Base-by-base conservation (phyloP, 2,113 vertebrate species). In the Rynchops niger region DNA sequence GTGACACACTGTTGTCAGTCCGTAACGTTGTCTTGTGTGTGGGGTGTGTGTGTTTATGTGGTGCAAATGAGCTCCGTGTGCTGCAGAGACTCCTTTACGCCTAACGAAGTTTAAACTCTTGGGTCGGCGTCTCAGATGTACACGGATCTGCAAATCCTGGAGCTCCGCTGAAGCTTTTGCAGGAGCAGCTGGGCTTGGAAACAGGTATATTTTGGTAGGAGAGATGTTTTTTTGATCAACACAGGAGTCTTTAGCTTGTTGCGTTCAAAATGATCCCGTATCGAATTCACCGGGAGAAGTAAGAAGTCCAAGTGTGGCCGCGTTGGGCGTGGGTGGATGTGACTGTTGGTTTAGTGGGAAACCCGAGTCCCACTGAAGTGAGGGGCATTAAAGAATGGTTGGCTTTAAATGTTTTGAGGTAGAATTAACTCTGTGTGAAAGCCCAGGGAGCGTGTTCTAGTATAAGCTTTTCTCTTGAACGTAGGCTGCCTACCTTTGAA, bases 11-110 rank as follows among this genome's bases (percentile, higher is more conserved):
- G 30, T 79, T 72, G 69, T 67, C 52, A 17, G 56, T 74, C 82
- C 30, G 0, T 78, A 14, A 12, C 0, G 0, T 53, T 38, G 36
- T 80, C 92, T 63, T 11, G 32, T 47, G 61, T 38, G 70, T 43
- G 42, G 42, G 13, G 42, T 3, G 0, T 17, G 0, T 40, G 63
- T n/a, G 52, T 67, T 69, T 12, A 16, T 52, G 77, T 1, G 0
- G n/a, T 42, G 36, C 58, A 2, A 0, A 6, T 2, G 49, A 62
- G 76, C 56, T 83, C 72, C 20, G 6, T 9, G 45, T 50, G 74
- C 82, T n/a, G 72, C 84, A 34, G 30, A n/a, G 34, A 4, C 18
- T 74, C 47, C 25, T 53, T 38, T 2, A 1, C 1, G 2, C 53
- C 25, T 36, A 20, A 8, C 4, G 1, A 29, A 5, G 30, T n/a